Evolutionary conservation across 2,797 vertebrate genomes (phyloP), one percentile per base, ranked within the genome.

Genomic region (Chelon auratus): DNA sequence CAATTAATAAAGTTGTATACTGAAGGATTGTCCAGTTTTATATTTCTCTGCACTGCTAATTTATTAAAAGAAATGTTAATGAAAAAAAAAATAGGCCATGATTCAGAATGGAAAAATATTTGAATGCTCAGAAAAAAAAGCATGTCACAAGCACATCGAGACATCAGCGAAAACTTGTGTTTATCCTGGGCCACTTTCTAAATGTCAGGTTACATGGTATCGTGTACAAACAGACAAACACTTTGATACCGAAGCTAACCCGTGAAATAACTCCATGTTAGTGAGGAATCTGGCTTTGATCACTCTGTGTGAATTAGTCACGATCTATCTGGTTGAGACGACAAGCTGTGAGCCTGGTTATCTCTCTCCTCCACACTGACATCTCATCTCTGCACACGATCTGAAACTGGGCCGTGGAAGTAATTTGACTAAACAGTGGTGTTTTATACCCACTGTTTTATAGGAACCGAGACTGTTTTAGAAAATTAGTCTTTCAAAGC

Each of bases 281-380:
- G 17, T 69, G 62, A 78, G 59, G 56, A 67, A 57, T 9, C 37
- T 50, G 37, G 48, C 82, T 67, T 88, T 89, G 85, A 89, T 90
- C 37, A 78, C 76, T 60, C 51, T 52, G 43, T 68, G 78, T 33
- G 67, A 79, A 89, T 83, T 76, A 65, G 71, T 67, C 55, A 77
- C 42, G 76, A 65, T 86, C 64, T 59, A 67, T 75, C 65, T 75
- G 69, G 43, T 62, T 59, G 56, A 74, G 53, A 68, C n/a, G 39
- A 73, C 11, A 33, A 58, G 66, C 77, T 48, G 70, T 14, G 42
- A 59, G 76, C 78, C 64, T 3, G 33, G 73, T 83, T 87, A 89
- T 86, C 78, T 75, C 71, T 51, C 50, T 59, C 20, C n/a, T 66
- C 66, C 79, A 73, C 17, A 40, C 75, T 57, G 68, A 62, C 71